phyloP scores from a whole-genome alignment of 2,113 vertebrate genomes.

The Sinocyclocheilus maitianheensis region DNA sequence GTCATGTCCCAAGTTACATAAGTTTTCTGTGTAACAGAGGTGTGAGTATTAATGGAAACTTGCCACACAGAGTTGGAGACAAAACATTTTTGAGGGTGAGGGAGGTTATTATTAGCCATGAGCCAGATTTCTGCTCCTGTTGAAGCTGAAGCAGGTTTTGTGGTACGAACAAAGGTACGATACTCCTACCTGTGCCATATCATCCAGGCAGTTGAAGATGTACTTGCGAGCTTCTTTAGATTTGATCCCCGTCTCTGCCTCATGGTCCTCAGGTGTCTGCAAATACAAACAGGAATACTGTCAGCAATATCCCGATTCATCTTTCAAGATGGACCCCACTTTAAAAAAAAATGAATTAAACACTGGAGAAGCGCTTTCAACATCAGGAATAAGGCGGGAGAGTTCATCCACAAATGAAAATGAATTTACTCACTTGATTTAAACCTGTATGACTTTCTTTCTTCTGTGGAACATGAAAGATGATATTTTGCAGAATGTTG shows the following conservation, averaged over 20 bases:
- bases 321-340: neutral
- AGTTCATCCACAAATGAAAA: neutral
- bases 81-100: constrained; percentile 11
- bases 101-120: neutral
- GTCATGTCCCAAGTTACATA: constrained; percentile 25
- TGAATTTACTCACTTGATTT: neutral
- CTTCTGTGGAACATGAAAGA: neutral
- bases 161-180: neutral
- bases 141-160: constrained; percentile 15
- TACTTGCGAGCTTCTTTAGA: constrained; percentile 91
- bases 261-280: constrained; percentile 88
- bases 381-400: neutral
- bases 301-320: neutral
- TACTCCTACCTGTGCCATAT: constrained; percentile 86
- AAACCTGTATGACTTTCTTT: neutral
- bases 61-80: constrained; percentile 11
- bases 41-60: constrained; percentile 21
- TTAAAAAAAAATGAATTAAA: neutral
- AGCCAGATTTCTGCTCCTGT: neutral
- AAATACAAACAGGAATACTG: constrained; percentile 36
- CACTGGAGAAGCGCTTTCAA: neutral
- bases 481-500: neutral
- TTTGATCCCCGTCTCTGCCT: constrained; percentile 88
- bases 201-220: constrained; percentile 91
- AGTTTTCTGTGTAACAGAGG: constrained; percentile 10